Evolutionary conservation across 2,888 invertebrate species (phyloP).

Genomic region (Tromatobia lineatoria): DNA sequence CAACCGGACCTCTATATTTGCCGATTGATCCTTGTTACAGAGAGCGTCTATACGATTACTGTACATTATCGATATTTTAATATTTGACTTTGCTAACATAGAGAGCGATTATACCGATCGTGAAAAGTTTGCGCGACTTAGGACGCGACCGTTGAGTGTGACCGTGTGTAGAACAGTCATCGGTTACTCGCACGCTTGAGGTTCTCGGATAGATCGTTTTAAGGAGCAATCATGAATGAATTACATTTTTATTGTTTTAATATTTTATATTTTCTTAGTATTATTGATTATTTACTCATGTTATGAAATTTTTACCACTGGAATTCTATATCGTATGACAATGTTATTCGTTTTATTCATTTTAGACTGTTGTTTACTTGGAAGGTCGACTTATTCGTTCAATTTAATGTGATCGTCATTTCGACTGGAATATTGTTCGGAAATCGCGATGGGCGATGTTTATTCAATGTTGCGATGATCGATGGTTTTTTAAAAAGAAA

Average conservation of each 20-base stretch:
- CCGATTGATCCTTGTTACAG: constrained; percentile 72
- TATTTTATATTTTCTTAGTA: neutral
- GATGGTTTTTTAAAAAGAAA: no score
- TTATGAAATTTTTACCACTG: neutral
- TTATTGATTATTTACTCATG: neutral
- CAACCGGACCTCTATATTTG: constrained; percentile 71
- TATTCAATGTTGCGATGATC: no score
- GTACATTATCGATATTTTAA: constrained; percentile 79
- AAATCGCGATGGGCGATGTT: neutral
- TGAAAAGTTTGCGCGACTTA: constrained; percentile 25
- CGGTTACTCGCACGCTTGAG: constrained; percentile 46
- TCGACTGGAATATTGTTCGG: neutral
- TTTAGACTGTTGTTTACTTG: neutral
- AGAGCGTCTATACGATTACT: constrained; percentile 74
- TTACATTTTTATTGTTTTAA: neutral
- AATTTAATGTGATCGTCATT: neutral
- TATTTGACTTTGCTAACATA: constrained; percentile 75
- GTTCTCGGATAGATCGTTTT: constrained; percentile 53
- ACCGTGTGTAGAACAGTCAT: constrained; percentile 43
- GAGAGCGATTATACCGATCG: constrained; percentile 59
- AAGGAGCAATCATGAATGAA: neutral
- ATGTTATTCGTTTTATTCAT: neutral
- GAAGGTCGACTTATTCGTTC: neutral
- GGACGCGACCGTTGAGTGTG: constrained; percentile 30
- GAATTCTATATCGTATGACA: neutral